Evolutionary conservation across 2,888 invertebrate species (phyloP).

Genomic region (Bedellia somnulentella): DNA sequence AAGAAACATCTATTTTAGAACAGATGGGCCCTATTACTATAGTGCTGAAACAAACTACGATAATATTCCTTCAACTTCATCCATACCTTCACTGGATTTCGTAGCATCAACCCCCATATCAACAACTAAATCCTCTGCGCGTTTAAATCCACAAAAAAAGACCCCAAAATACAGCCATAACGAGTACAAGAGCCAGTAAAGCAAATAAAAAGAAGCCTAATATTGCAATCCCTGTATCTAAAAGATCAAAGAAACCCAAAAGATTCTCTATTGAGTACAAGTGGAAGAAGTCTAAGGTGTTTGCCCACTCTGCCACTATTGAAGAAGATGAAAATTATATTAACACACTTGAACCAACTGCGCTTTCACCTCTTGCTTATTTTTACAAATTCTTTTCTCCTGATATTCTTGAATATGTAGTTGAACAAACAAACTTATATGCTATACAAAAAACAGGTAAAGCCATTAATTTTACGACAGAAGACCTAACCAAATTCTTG

Average conservation of each 20-base stretch:
- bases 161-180: not conserved
- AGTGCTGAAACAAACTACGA: too few species aligned
- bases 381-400: constrained; percentile 3
- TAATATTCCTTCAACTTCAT: too few species aligned
- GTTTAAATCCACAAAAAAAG: not conserved
- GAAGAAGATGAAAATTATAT: not conserved
- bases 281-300: constrained; percentile 1
- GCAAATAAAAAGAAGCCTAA: constrained; percentile 1
- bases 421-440: not conserved
- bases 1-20: not conserved
- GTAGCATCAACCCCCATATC: not conserved
- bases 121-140: not conserved
- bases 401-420: constrained; percentile 3
- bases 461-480: constrained; percentile 2
- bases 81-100: not conserved
- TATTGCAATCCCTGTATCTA: not conserved
- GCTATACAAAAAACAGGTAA: too few species aligned
- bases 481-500: constrained; percentile 3
- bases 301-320: not conserved
- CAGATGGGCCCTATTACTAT: not conserved
- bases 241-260: too few species aligned
- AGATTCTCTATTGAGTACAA: not conserved
- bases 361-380: not conserved
- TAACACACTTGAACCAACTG: not conserved
- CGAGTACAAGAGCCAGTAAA: too few species aligned